Percentiles rank a stretch among this genome's conserved stretches.
Conservation (phyloP, 1,140 invertebrate genomes). For the Drusus annulatus region DNA sequence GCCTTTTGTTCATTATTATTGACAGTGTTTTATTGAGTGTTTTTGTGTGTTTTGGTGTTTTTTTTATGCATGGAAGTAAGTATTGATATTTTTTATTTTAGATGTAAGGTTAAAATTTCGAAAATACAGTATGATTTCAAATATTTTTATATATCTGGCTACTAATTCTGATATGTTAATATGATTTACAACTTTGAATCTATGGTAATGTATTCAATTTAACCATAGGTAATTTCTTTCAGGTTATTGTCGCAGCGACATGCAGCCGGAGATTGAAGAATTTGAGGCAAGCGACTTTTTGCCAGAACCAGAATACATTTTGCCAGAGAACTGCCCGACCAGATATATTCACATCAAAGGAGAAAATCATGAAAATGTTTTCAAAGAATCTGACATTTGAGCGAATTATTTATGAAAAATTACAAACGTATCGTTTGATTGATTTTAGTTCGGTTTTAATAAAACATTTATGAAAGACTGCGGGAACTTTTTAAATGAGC, state of each 20-base stretch:
- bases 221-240: constrained; percentile 24
- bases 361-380: constrained; percentile 62
- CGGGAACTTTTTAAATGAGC: too few species aligned
- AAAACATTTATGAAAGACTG: too few species aligned
- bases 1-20: not conserved
- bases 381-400: constrained; percentile 70
- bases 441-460: too few species aligned
- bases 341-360: constrained; percentile 67
- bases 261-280: constrained; percentile 42
- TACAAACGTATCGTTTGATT: too few species aligned
- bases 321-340: constrained; percentile 50
- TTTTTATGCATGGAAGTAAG: constrained; percentile 18
- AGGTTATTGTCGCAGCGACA: constrained; percentile 62
- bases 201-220: too few species aligned
- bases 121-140: too few species aligned
- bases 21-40: not conserved
- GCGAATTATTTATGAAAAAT: not conserved
- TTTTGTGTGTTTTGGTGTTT: not conserved
- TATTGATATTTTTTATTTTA: not conserved
- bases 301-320: constrained; percentile 39
- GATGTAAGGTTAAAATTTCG: too few species aligned
- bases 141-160: too few species aligned
- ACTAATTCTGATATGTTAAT: too few species aligned
- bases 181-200: too few species aligned
- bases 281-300: constrained; percentile 28